phyloP scores from a whole-genome alignment of 2,113 vertebrate species.

The Chionomys nivalis region DNA sequence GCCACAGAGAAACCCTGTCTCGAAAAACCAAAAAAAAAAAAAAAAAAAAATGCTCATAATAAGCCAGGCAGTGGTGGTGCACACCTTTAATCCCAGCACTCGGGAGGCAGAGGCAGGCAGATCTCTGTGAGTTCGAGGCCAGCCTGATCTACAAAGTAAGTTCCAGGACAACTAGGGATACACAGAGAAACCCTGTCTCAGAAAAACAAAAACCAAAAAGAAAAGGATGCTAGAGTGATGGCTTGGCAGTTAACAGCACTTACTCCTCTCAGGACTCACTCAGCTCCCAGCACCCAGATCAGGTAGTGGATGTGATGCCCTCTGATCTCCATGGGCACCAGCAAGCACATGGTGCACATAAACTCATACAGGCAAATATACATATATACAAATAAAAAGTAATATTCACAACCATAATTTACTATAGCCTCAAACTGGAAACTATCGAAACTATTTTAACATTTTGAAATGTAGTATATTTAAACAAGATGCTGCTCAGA shows the following conservation, averaged over 20 bases:
- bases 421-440: background rate
- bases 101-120: no score
- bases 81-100: no score
- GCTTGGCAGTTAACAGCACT: background rate
- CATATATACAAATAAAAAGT: background rate
- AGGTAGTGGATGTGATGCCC: background rate
- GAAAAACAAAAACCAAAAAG: background rate
- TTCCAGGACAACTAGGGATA: no score
- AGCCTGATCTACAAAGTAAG: no score
- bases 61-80: no score
- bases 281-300: background rate
- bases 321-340: background rate
- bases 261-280: background rate
- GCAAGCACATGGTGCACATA: background rate
- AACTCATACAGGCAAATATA: background rate
- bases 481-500: slow-evolving; percentile 2
- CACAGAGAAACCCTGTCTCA: background rate
- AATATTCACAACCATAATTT: background rate
- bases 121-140: no score
- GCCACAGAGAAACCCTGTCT: background rate
- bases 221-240: no score
- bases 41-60: no score
- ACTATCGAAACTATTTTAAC: background rate
- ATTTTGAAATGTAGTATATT: background rate
- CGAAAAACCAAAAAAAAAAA: background rate